Evolutionary conservation across 2,888 invertebrate genomes (phyloP).

Genomic region (Terebella lapidaria): DNA sequence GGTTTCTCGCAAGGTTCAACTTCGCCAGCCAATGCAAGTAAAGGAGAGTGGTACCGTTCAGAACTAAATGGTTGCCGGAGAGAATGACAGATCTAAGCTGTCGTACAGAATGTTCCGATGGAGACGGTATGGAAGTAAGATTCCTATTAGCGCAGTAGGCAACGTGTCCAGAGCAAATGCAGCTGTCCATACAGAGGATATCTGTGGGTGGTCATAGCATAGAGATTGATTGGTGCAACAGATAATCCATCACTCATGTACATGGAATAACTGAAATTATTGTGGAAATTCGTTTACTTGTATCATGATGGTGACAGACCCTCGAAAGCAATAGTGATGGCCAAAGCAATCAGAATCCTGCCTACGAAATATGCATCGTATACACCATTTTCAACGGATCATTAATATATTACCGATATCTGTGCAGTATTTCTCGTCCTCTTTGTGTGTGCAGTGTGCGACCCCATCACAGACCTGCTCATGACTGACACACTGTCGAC

Average conservation of each 20-base stretch:
- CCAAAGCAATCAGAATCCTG: too few relatives aligned
- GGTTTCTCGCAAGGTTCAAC: constrained; percentile 13
- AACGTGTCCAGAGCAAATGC: constrained; percentile 9
- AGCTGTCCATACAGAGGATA: neutral
- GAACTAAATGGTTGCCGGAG: constrained; percentile 5
- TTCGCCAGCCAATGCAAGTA: constrained; percentile 17
- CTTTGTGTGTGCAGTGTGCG: constrained; percentile 17
- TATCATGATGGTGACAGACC: too few relatives aligned
- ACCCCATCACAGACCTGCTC: constrained; percentile 24
- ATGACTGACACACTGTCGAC: constrained; percentile 15
- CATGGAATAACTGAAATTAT: too few relatives aligned
- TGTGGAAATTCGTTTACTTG: too few relatives aligned
- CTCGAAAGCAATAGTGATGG: too few relatives aligned
- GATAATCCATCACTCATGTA: neutral
- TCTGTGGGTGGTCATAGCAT: too few relatives aligned
- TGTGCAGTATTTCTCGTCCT: constrained; percentile 23
- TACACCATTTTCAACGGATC: too few relatives aligned
- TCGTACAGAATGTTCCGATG: neutral
- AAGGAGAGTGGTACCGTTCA: constrained; percentile 6
- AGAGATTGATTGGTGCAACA: neutral
- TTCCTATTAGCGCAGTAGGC: neutral
- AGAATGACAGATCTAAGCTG: constrained; percentile 16
- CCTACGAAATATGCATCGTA: too few relatives aligned
- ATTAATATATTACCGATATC: too few relatives aligned
- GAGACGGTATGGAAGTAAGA: neutral